These are phyloP conservation scores for Chloroceryle inda DNA, from an alignment of 2,797 vertebrate species.

Conservation along the genomic window DNA sequence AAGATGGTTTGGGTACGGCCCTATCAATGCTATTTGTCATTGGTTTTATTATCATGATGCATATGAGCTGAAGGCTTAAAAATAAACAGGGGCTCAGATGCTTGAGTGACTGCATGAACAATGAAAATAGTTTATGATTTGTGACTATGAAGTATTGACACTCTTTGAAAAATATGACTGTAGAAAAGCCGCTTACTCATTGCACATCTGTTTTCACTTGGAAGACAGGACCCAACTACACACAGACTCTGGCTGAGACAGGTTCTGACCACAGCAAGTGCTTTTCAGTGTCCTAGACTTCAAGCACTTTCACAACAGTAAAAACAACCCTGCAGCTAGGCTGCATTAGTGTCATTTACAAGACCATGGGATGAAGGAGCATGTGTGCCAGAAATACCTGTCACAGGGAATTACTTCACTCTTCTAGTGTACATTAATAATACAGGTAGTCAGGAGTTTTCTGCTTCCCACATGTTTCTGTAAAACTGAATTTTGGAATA, in stretches of 20 bases:
- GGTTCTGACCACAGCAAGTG: background rate
- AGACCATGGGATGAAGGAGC: background rate
- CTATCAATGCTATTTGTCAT: background rate
- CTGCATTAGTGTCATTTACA: background rate
- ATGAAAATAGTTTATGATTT: background rate
- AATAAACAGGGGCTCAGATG: background rate
- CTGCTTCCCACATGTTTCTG: background rate
- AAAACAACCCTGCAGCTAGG: background rate
- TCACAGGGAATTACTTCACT: background rate
- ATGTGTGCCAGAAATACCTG: background rate
- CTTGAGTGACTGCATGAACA: background rate
- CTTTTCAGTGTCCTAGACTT: background rate
- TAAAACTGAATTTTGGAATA: background rate
- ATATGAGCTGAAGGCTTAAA: background rate
- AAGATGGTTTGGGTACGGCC: background rate
- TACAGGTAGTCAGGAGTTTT: background rate
- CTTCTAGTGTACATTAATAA: background rate
- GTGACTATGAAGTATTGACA: background rate
- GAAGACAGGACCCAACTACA: background rate
- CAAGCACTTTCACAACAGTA: background rate
- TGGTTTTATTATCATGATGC: background rate
- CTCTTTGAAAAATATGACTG: background rate
- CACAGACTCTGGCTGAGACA: background rate
- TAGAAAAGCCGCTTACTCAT: background rate
- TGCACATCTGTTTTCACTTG: background rate